Evolutionary conservation across 2,888 invertebrate genomes (phyloP).

Genomic region (Heliconius erato): DNA sequence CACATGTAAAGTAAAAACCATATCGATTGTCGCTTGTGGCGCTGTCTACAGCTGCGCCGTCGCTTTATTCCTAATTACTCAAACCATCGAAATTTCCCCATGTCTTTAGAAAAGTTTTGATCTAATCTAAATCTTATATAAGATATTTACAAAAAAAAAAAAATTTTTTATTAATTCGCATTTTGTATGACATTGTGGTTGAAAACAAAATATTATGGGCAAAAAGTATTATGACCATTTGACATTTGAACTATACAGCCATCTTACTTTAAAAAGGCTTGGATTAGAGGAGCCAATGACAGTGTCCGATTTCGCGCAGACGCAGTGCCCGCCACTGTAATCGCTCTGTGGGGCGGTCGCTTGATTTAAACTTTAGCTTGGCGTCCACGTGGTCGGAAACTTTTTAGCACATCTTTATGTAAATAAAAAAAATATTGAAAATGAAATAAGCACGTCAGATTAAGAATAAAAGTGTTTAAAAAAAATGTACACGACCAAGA

Average conservation of each 20-base stretch:
- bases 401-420: not conserved
- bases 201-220: not conserved
- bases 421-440: not conserved
- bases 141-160: not conserved
- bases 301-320: not conserved
- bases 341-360: conserved; percentile 26
- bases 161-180: not conserved
- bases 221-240: not conserved
- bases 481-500: too few species aligned
- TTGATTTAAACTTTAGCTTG: conserved; percentile 30
- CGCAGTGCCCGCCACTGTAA: not conserved
- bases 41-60: conserved; percentile 59
- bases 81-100: not conserved
- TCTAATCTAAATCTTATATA: not conserved
- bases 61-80: not conserved
- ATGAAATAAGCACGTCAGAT: not conserved
- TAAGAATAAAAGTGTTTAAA: not conserved
- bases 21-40: conserved; percentile 72
- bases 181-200: not conserved
- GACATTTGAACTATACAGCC: conserved; percentile 12
- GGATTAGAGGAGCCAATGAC: conserved; percentile 1
- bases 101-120: not conserved
- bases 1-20: conserved; percentile 81
- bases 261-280: conserved; percentile 24
- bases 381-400: conserved; percentile 14